phyloP scores from a whole-genome alignment of 2,888 invertebrate genomes.

The Limenitis camilla region DNA sequence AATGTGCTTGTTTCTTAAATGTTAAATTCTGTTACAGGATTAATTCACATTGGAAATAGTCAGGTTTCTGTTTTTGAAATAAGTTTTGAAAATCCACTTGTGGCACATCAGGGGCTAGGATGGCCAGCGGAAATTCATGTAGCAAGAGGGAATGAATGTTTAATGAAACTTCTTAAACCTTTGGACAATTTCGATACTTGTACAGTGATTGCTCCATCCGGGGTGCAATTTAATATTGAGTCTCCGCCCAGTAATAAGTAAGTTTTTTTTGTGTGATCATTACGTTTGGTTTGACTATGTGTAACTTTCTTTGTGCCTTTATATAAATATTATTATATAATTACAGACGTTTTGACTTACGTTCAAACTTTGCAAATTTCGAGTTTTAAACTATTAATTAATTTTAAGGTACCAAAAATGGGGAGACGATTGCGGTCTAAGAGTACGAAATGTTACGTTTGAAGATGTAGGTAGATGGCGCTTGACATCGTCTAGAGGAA shows the following conservation, averaged over 20 bases:
- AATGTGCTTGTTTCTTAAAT: no score
- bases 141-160: conserved; percentile 48
- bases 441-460: conserved; percentile 43
- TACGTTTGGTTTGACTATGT: no score
- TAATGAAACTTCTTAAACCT: conserved; percentile 40
- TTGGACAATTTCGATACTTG: conserved; percentile 42
- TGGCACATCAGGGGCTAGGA: conserved; percentile 53
- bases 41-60: conserved; percentile 15
- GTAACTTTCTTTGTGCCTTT: no score
- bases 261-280: no score
- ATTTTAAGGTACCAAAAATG: conserved; percentile 43
- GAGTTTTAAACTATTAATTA: background rate
- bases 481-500: conserved; percentile 41
- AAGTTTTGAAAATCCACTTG: conserved; percentile 38
- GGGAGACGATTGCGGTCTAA: conserved; percentile 55
- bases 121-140: conserved; percentile 50
- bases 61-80: conserved; percentile 31
- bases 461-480: conserved; percentile 63
- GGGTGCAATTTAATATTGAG: conserved; percentile 38
- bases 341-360: no score
- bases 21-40: no score
- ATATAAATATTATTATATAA: no score
- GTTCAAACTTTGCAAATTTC: no score
- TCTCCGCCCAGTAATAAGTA: conserved; percentile 46
- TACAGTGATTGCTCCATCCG: conserved; percentile 43